These are phyloP conservation scores for Keiferia lycopersicella DNA, from an alignment of 2,888 invertebrate genomes.

Conservation along the genomic window DNA sequence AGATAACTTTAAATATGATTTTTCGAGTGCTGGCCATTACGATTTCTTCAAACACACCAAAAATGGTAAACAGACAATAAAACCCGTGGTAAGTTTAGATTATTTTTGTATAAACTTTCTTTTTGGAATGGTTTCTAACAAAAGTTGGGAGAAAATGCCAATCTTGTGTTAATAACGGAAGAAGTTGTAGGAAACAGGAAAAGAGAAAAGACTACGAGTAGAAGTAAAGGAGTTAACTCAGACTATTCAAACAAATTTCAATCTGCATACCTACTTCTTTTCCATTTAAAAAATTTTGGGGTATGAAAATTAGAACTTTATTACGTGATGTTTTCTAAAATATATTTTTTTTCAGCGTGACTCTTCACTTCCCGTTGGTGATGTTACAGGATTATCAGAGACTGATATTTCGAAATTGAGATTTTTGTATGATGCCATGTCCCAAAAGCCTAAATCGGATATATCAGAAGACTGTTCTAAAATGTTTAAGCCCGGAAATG, in stretches of 20 bases:
- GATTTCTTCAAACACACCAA: slow-evolving; percentile 50
- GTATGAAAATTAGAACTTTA: no score
- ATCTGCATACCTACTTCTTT: no score
- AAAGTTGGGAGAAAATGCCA: no score
- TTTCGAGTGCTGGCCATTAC: slow-evolving; percentile 58
- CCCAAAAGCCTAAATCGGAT: neutral
- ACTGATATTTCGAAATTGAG: neutral
- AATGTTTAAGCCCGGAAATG: neutral
- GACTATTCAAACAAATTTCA: no score
- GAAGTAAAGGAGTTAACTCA: no score
- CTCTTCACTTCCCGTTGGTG: neutral
- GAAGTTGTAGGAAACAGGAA: no score
- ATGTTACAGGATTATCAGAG: neutral
- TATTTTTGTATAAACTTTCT: neutral
- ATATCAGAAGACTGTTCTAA: slow-evolving; percentile 5
- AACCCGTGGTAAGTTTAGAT: slow-evolving; percentile 41
- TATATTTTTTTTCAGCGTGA: no score
- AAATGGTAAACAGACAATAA: slow-evolving; percentile 56
- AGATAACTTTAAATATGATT: slow-evolving; percentile 53
- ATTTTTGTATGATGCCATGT: neutral
- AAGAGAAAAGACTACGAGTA: no score
- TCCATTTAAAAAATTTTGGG: no score
- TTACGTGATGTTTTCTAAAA: no score
- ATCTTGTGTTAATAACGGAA: no score
- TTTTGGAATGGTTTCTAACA: no score